These are phyloP conservation scores for Gryon sp. DNA, from an alignment of 1,140 invertebrate genomes.

Conservation along the genomic window DNA sequence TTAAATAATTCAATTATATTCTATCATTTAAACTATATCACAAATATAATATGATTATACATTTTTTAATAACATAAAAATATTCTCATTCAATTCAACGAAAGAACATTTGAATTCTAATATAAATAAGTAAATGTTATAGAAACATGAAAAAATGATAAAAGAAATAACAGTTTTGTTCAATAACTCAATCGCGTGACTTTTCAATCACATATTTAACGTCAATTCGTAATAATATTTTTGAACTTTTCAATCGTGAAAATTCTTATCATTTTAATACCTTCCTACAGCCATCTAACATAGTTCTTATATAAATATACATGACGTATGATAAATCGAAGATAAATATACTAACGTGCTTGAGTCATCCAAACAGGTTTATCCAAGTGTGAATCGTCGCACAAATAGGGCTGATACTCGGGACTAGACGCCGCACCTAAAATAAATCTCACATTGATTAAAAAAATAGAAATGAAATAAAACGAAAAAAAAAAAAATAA, in stretches of 20 bases:
- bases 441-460: conserved; percentile 44
- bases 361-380: conserved; percentile 83
- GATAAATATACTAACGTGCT: conserved; percentile 80
- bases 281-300: conserved; percentile 28
- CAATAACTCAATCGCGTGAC: no score
- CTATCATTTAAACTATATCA: no score
- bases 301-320: conserved; percentile 40
- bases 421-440: conserved; percentile 68
- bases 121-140: no score
- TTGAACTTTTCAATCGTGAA: background rate
- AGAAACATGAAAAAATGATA: no score
- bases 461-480: no score
- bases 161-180: no score
- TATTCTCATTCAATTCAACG: background rate
- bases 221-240: background rate
- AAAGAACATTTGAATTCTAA: no score
- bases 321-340: conserved; percentile 40
- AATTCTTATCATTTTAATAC: conserved; percentile 29
- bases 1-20: no score
- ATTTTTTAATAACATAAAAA: background rate
- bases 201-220: no score
- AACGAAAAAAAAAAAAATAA: no score
- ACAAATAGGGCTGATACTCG: conserved; percentile 70
- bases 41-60: no score
- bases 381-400: conserved; percentile 76